Percentiles rank a stretch among this genome's conserved stretches.
phyloP scores from a whole-genome alignment of 1,140 invertebrate species.

The Mamestra configurata region DNA sequence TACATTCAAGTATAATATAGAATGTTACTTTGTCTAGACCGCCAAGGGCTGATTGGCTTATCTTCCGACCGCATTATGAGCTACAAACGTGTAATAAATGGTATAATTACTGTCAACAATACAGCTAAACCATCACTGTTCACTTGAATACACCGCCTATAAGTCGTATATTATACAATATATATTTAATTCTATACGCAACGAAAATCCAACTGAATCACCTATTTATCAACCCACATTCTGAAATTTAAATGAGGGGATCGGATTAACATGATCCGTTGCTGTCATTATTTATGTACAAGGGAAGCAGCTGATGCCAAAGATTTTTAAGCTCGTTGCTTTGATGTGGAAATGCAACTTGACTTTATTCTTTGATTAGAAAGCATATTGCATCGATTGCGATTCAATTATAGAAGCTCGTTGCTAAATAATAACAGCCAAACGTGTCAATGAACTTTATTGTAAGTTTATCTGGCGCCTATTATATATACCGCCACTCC shows the following conservation, averaged over 20 bases:
- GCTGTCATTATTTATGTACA: constrained; percentile 23
- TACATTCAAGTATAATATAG: too few relatives aligned
- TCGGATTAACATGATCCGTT: constrained; percentile 22
- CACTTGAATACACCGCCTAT: too few relatives aligned
- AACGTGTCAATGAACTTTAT: too few relatives aligned
- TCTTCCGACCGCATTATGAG: too few relatives aligned
- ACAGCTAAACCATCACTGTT: too few relatives aligned
- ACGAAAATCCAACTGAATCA: constrained; percentile 6
- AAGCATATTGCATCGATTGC: too few relatives aligned
- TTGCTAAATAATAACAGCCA: too few relatives aligned
- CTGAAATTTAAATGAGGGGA: constrained; percentile 34
- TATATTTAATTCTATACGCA: neutral
- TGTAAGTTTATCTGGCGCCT: too few relatives aligned
- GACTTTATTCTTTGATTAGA: neutral
- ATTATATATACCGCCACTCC: too few relatives aligned
- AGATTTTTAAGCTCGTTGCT: neutral
- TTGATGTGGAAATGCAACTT: neutral
- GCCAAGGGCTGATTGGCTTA: too few relatives aligned
- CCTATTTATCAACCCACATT: constrained; percentile 32
- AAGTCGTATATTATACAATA: neutral
- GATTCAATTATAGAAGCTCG: too few relatives aligned
- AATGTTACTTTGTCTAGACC: too few relatives aligned
- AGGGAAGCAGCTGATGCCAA: constrained; percentile 22
- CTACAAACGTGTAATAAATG: neutral
- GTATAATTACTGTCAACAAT: neutral